These are phyloP conservation scores for Leptinotarsa juncta DNA, from an alignment of 2,888 invertebrate species.

Conservation along the genomic window DNA sequence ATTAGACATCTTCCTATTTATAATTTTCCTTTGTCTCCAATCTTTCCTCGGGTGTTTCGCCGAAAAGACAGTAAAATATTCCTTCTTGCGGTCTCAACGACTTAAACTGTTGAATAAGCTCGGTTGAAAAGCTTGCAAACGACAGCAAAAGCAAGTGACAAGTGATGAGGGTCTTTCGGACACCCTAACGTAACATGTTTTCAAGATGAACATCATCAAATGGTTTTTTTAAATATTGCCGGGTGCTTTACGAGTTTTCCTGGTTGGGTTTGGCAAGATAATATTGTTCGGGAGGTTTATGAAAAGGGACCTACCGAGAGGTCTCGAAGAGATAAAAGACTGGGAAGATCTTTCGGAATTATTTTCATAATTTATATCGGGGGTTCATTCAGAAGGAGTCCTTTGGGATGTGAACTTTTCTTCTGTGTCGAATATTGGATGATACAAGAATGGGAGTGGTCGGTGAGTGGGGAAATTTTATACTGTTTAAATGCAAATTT, in stretches of 20 bases:
- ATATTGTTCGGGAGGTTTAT: constrained; percentile 26
- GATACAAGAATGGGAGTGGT: background rate
- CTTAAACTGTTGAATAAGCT: constrained; percentile 45
- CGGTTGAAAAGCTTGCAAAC: constrained; percentile 45
- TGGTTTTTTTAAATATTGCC: constrained; percentile 34
- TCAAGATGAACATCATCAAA: constrained; percentile 35
- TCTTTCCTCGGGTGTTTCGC: constrained; percentile 18
- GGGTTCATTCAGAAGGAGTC: constrained; percentile 7
- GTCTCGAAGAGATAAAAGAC: constrained; percentile 5
- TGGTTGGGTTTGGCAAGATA: constrained; percentile 17
- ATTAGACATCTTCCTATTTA: constrained; percentile 38
- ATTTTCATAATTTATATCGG: constrained; percentile 22
- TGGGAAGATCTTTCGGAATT: constrained; percentile 12
- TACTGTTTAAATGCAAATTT: no score
- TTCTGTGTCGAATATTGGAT: background rate
- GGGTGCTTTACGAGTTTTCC: constrained; percentile 15
- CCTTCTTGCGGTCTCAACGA: constrained; percentile 38
- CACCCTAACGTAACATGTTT: constrained; percentile 36
- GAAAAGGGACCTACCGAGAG: constrained; percentile 11
- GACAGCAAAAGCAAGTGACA: constrained; percentile 43
- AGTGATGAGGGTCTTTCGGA: constrained; percentile 44
- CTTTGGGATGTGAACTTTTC: background rate
- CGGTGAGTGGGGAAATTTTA: no score
- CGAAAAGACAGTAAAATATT: constrained; percentile 37
- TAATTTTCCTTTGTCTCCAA: constrained; percentile 37